These are phyloP conservation scores for Choreutis nemorana DNA, from an alignment of 2,888 invertebrate species.

Conservation along the genomic window DNA sequence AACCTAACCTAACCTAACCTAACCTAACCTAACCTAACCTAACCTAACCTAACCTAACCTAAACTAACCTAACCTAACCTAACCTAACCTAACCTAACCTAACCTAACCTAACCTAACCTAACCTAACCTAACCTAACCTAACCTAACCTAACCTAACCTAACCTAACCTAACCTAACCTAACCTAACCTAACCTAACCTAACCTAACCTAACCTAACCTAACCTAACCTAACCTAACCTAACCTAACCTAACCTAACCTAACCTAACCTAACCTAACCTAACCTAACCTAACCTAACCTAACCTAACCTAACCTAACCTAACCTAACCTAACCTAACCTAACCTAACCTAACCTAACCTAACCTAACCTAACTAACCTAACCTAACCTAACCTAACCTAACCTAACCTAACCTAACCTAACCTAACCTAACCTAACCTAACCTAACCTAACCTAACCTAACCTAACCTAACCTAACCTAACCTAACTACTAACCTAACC, in stretches of 20 bases:
- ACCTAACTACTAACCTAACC: slow-evolving; percentile 9
- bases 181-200: slow-evolving; percentile 9
- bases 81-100: slow-evolving; percentile 10
- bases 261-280: slow-evolving; percentile 9
- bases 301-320: slow-evolving; percentile 10
- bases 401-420: slow-evolving; percentile 10
- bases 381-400: slow-evolving; percentile 10
- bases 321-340: slow-evolving; percentile 10
- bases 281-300: slow-evolving; percentile 10
- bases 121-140: slow-evolving; percentile 10
- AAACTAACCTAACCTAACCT: slow-evolving; percentile 9
- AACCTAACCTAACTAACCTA: slow-evolving; percentile 10
- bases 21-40: slow-evolving; percentile 9
- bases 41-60: slow-evolving; percentile 10
- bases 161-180: slow-evolving; percentile 8
- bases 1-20: slow-evolving; percentile 11
- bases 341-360: slow-evolving; percentile 10
- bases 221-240: slow-evolving; percentile 10
- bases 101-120: slow-evolving; percentile 10
- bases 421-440: slow-evolving; percentile 9
- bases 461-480: slow-evolving; percentile 9
- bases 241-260: slow-evolving; percentile 10
- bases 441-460: slow-evolving; percentile 9
- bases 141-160: slow-evolving; percentile 9
- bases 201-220: slow-evolving; percentile 10